Evolutionary conservation across 1,140 invertebrate genomes (phyloP), one percentile per base, ranked within the genome.

Genomic region (Drosophila sp.): DNA sequence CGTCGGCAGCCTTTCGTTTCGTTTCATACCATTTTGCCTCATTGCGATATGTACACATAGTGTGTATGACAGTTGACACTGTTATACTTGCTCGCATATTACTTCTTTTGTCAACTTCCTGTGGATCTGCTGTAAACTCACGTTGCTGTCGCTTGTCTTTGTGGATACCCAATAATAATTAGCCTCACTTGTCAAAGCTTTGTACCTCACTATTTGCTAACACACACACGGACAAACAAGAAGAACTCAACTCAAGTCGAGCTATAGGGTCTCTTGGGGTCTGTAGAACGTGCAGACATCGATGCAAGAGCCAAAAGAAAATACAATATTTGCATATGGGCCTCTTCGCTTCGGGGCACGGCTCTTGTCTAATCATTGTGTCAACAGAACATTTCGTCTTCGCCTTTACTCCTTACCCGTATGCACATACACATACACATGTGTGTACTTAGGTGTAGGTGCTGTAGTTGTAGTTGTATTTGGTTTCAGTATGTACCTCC

Each of bases 351-450:
- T 50, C 34, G 64, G 66, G 67, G 61, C 61, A 51, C 48, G 58
- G 69, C 72, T 76, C 72, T 83, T 83, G 76, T 83, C 80, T 83
- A 83, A 83, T 83, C 80, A 84, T 72, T 79, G 40, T 76, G 72
- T 65, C 83, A 84, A 83, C 57, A 82, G 9, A 16, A 21, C 18
- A 7, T 5, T 43, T 34, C 41, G 36, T 63, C n/a, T 48, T 9
- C 9, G 16, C 45, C 32, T 34, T 36, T 29, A 38, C 62, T 45
- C 43, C 59, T 57, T 53, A 36, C 9, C 27, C 13, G 6, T 11
- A 21, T 38, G 3, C n/a, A 16, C 29, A 13, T 59, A 21, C 46
- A 27, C 64, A 7, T 5, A 8, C 13, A 4, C 43, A 74, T 66
- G 59, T 77, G 76, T 82, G 79, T 79, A 72, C 58, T 67, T 73